Base-by-base conservation (phyloP, 2,888 invertebrate species). In the Alentia gelatinosa region DNA sequence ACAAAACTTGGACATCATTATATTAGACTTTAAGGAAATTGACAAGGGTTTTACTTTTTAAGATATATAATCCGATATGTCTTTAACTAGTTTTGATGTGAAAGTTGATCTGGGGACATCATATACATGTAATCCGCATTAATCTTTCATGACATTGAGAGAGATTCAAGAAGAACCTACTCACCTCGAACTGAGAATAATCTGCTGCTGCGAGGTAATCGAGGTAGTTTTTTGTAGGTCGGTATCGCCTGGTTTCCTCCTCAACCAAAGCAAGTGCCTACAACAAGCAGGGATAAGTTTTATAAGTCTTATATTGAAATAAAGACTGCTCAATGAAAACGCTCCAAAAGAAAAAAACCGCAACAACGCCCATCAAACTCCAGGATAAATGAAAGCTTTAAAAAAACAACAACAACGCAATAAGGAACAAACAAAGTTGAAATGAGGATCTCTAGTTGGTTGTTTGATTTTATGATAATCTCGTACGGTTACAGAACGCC, bases 211-310 rank as follows among this genome's bases (percentile, higher is more conserved):
- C 97, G 75, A 98, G 96, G 94, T 98, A 97, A 95, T 99, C 99
- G 92, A 99, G 96, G 96, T 99, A 99, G 96, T 99, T 99, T 96
- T 99, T 99, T 0, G 99, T 99, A 0, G 99, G 99, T 92, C 99
- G 97, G 96, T 99, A 99, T 92, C 99, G 97, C 91, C 99, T 97
- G 91, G 99, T 99, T 97, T 99, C 99, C 96, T 99, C 99, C 96
- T 99, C 99, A 0, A 99, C 99, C 97, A 99, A 98, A 12, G 98
- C 98, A 42, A 86, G 47, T 26, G 86, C 86, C 42, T 86, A 26
- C 83, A 83, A 83, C n/a, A n/a, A n/a, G n/a, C n/a, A n/a, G n/a
- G n/a, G n/a, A n/a, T n/a, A n/a, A n/a, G n/a, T n/a, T n/a, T n/a
- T n/a, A n/a, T n/a, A n/a, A n/a, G n/a, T n/a, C n/a, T n/a, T n/a